phyloP scores from a whole-genome alignment of 1,140 invertebrate species.

The Dinothrombium tinctorium region DNA sequence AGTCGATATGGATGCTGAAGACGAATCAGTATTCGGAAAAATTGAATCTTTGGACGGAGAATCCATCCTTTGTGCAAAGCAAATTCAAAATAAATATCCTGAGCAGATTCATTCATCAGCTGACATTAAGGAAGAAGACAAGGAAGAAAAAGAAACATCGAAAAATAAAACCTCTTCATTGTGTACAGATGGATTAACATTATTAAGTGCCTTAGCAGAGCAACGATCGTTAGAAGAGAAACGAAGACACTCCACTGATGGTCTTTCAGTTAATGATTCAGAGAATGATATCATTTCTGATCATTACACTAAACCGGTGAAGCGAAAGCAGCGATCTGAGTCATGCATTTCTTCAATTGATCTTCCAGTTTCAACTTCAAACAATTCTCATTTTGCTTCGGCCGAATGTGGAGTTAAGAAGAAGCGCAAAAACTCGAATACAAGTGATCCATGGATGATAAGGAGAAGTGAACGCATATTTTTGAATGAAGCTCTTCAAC shows the following conservation, averaged over 20 bases:
- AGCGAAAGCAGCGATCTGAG: neutral
- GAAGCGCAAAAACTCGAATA: constrained; percentile 7
- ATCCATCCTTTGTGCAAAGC: neutral
- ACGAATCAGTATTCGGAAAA: neutral
- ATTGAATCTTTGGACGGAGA: neutral
- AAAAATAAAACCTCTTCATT: neutral
- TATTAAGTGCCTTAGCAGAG: constrained; percentile 59
- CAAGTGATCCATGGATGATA: constrained; percentile 21
- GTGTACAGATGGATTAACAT: constrained; percentile 31
- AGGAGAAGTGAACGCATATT: constrained; percentile 25
- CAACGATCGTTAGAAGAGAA: constrained; percentile 51
- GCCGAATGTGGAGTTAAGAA: neutral
- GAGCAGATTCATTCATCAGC: neutral
- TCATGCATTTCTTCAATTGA: neutral
- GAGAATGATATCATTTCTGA: neutral
- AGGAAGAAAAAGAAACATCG: neutral
- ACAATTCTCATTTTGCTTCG: neutral
- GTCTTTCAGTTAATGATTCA: constrained; percentile 13
- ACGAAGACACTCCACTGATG: constrained; percentile 29
- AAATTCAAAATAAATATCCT: neutral
- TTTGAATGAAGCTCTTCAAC: constrained; percentile 22
- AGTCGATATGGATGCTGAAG: neutral
- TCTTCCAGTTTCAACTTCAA: neutral
- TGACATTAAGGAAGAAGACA: neutral
- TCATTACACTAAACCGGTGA: neutral